A percentile compares a stretch with the other conserved stretches of the same genome.
Evolutionary conservation across 2,797 vertebrate species (phyloP).

Genomic region (Choloepus didactylus): DNA sequence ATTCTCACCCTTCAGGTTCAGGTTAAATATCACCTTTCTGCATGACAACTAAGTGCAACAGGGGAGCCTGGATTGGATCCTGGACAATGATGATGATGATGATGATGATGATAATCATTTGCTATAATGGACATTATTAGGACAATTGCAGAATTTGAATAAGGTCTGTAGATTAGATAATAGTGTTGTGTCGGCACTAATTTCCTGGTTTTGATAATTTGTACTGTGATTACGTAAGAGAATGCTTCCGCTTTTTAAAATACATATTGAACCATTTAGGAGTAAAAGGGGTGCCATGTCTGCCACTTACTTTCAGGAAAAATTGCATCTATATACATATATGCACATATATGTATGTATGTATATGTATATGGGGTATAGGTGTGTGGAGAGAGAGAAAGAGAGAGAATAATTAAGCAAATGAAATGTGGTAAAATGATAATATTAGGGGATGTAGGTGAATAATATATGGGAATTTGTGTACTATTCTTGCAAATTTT

Average conservation of each 20-base stretch:
- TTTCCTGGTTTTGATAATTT: neutral
- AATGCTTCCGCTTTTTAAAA: neutral
- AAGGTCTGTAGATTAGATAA: neutral
- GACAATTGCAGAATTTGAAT: slow-evolving; percentile 21
- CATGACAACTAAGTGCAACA: neutral
- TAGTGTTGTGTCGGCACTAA: neutral
- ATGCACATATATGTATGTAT: no score
- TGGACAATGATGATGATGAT: neutral
- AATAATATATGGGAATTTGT: slow-evolving; percentile 5
- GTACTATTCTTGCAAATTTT: slow-evolving; percentile 12
- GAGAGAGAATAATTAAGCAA: neutral
- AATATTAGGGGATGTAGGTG: neutral
- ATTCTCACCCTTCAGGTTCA: slow-evolving; percentile 5
- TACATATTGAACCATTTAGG: neutral
- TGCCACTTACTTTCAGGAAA: neutral
- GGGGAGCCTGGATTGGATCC: neutral
- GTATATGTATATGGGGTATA: neutral
- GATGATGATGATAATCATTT: neutral
- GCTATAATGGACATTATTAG: neutral
- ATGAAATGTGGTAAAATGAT: neutral
- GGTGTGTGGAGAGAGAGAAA: neutral
- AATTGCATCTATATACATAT: neutral
- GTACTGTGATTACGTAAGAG: neutral
- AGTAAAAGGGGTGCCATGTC: neutral
- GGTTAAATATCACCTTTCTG: neutral